Percentiles rank a stretch among this genome's conserved stretches.
Evolutionary conservation across 2,888 invertebrate genomes (phyloP).

Genomic region (Macrosiphum euphorbiae): DNA sequence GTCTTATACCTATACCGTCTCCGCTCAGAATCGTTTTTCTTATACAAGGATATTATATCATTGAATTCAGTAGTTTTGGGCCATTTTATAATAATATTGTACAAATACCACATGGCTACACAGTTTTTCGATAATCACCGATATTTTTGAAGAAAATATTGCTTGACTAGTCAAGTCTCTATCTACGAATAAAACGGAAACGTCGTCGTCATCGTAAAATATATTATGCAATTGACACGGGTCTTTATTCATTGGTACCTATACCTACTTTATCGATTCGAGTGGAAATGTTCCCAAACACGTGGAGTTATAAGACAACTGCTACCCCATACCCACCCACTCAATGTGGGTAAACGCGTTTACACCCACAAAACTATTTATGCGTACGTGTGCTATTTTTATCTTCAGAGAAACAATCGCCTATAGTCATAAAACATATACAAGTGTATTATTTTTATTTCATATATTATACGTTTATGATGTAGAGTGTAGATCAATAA

Average conservation of each 20-base stretch:
- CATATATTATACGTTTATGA: neutral
- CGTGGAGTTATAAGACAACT: neutral
- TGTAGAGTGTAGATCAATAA: neutral
- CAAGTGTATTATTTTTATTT: neutral
- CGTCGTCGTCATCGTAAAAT: neutral
- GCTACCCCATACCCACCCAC: neutral
- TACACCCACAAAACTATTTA: neutral
- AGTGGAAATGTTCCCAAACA: neutral
- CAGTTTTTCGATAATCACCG: neutral
- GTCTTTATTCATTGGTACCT: neutral
- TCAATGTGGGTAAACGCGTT: neutral
- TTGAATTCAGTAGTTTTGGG: too few species aligned
- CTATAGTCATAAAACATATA: neutral
- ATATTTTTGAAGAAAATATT: neutral
- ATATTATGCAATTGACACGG: neutral
- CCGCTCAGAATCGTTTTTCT: too few species aligned
- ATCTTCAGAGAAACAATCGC: neutral
- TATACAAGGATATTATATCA: too few species aligned
- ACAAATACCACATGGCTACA: neutral
- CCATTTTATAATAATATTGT: neutral
- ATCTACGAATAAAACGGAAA: neutral
- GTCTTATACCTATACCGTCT: too few species aligned
- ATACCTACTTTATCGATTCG: neutral
- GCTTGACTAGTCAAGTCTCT: too few species aligned
- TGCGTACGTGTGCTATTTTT: neutral